Conservation (phyloP, 2,113 vertebrate species). For the Dasyurus viverrinus region DNA sequence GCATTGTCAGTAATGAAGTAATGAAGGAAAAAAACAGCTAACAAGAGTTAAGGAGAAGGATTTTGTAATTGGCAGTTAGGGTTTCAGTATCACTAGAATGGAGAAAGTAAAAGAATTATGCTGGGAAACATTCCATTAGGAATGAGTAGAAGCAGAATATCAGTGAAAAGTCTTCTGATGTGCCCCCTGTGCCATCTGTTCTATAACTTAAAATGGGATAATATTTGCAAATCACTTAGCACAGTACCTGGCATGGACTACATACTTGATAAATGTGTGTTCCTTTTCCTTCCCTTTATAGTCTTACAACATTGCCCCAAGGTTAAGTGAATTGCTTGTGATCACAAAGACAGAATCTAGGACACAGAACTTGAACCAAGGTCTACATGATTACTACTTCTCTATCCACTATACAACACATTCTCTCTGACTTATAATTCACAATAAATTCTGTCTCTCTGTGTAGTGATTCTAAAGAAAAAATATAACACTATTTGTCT, state of each 20-base stretch:
- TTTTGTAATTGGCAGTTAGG: neutral
- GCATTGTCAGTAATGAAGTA: neutral
- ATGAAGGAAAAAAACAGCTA: neutral
- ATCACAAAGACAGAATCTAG: neutral
- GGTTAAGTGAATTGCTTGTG: neutral
- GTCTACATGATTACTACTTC: neutral
- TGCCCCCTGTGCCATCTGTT: neutral
- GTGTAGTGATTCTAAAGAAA: neutral
- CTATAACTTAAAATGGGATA: neutral
- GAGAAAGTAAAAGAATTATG: neutral
- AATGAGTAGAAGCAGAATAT: neutral
- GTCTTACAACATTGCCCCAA: neutral
- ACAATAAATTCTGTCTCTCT: neutral
- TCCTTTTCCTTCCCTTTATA: neutral
- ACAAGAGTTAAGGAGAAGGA: neutral
- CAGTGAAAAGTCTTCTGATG: neutral
- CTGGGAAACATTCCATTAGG: neutral
- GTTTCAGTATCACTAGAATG: neutral
- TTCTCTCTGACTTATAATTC: neutral
- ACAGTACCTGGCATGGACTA: neutral
- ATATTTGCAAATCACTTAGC: neutral
- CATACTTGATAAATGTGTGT: neutral
- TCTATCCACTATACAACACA: neutral
- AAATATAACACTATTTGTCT: neutral
- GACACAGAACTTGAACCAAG: neutral